Conservation (phyloP, 2,888 invertebrate species). For the Melikaiella ostensackeni region DNA sequence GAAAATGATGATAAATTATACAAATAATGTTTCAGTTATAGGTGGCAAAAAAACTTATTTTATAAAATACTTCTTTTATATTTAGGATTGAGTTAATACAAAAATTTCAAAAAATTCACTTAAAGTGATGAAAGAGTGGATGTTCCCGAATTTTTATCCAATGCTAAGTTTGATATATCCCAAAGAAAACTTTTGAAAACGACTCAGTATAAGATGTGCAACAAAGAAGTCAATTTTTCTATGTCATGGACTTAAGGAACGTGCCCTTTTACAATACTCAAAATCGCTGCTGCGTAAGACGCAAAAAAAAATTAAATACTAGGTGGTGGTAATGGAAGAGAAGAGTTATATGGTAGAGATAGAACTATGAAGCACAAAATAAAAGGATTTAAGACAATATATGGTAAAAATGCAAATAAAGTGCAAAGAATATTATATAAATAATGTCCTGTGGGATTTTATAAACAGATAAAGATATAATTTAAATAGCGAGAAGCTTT, state of each 20-base stretch:
- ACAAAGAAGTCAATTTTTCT: slow-evolving; percentile 38
- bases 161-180: not conserved
- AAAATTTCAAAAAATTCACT: not conserved
- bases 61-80: not conserved
- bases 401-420: not conserved
- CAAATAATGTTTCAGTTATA: not conserved
- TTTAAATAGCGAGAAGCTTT: slow-evolving; percentile 9
- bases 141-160: not conserved
- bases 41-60: not conserved
- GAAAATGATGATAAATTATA: not conserved
- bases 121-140: not conserved
- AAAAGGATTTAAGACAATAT: not conserved
- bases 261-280: slow-evolving; percentile 35
- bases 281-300: slow-evolving; percentile 28
- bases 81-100: not conserved
- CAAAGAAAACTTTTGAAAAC: slow-evolving; percentile 5
- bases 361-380: slow-evolving; percentile 7
- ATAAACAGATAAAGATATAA: slow-evolving; percentile 1
- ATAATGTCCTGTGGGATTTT: slow-evolving; percentile 17
- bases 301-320: slow-evolving; percentile 10
- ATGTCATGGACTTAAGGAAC: slow-evolving; percentile 22
- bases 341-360: slow-evolving; percentile 8
- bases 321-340: slow-evolving; percentile 13
- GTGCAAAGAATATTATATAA: slow-evolving; percentile 24
- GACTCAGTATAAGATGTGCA: slow-evolving; percentile 6